Evolutionary conservation across 2,888 invertebrate species (phyloP).

Genomic region (Lypha dubia): DNA sequence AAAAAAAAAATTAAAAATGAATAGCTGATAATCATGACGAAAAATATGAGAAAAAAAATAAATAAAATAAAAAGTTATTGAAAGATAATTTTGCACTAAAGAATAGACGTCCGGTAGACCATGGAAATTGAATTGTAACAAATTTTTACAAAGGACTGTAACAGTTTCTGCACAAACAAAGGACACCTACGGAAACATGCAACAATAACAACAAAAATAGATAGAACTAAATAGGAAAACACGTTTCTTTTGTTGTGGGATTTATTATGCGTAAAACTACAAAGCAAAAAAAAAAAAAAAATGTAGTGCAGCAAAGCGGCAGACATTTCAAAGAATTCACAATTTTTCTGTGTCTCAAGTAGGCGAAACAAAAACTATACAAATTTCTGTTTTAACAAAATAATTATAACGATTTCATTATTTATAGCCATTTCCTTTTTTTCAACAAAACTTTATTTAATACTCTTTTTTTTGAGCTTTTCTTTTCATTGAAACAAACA

Average conservation of each 20-base stretch:
- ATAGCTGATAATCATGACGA: conserved; percentile 9
- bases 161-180: conserved; percentile 22
- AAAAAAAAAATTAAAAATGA: neutral
- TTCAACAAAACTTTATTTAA: too few relatives aligned
- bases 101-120: conserved; percentile 70
- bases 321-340: neutral
- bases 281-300: too few relatives aligned
- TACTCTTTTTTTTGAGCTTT: neutral
- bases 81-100: conserved; percentile 69
- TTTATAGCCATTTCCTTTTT: conserved; percentile 16
- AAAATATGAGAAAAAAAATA: conserved; percentile 14
- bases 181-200: conserved; percentile 11
- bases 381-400: conserved; percentile 36
- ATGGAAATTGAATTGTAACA: conserved; percentile 70
- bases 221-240: neutral
- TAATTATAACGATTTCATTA: conserved; percentile 44
- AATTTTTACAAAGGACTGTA: conserved; percentile 33
- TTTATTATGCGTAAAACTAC: conserved; percentile 41
- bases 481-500: too few relatives aligned
- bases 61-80: conserved; percentile 12
- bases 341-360: conserved; percentile 23
- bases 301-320: conserved; percentile 11
- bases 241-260: conserved; percentile 2
- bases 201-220: neutral
- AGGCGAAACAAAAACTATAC: conserved; percentile 41